A percentile compares a stretch with the other conserved stretches of the same genome.
phyloP scores from a whole-genome alignment of 2,113 vertebrate species.

The Archilochus colubris region DNA sequence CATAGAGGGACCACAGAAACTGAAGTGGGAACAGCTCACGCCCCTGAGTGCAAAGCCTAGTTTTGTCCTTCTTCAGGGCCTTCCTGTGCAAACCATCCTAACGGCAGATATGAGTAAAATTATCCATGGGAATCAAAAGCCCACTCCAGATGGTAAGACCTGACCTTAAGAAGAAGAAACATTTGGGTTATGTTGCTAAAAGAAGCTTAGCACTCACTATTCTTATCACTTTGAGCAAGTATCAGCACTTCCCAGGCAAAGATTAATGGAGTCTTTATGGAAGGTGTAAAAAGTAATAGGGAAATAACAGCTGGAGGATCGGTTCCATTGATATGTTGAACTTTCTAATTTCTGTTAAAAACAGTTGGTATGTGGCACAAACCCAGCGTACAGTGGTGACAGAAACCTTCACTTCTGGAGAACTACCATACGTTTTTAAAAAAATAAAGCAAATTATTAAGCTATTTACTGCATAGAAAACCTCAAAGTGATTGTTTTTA shows the following conservation, averaged over 20 bases:
- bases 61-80: neutral
- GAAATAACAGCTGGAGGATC: neutral
- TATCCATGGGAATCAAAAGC: neutral
- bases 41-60: neutral
- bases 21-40: neutral
- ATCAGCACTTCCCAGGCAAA: neutral
- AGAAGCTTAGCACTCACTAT: neutral
- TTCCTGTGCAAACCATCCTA: neutral
- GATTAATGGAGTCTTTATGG: neutral
- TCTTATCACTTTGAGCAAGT: neutral
- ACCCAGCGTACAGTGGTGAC: neutral
- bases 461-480: neutral
- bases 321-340: neutral
- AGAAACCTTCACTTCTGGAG: neutral
- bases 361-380: fast-evolving
- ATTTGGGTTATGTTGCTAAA: neutral
- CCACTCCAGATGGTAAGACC: fast-evolving
- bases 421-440: neutral
- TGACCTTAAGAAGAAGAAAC: neutral
- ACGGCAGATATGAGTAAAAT: neutral
- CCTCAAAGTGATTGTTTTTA: neutral
- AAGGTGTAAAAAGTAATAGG: neutral
- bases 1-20: neutral
- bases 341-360: neutral
- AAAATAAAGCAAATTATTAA: too few species aligned